Percentiles rank a stretch among this genome's conserved stretches.
Conservation (phyloP, 2,888 invertebrate genomes). For the Xestia sexstrigata region DNA sequence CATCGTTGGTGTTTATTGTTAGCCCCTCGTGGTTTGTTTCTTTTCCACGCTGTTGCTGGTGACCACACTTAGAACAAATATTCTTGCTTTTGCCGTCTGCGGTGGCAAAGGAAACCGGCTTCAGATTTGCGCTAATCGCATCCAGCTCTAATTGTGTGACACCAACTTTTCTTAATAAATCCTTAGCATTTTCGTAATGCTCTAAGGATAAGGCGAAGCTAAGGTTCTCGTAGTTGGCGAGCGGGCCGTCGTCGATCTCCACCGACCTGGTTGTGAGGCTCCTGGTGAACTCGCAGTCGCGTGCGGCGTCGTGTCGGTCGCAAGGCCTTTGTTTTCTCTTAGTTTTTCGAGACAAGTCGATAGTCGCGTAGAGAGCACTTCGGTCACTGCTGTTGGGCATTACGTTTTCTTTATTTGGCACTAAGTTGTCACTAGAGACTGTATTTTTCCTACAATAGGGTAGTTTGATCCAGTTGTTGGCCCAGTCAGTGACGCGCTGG, state of each 20-base stretch:
- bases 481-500: constrained; percentile 92
- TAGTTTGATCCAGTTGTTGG: constrained; percentile 91
- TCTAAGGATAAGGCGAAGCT: constrained; percentile 95
- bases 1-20: constrained; percentile 79
- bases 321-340: constrained; percentile 82
- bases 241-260: constrained; percentile 85
- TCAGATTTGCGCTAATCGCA: constrained; percentile 80
- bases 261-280: constrained; percentile 65
- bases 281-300: constrained; percentile 28
- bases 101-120: constrained; percentile 73
- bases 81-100: constrained; percentile 73
- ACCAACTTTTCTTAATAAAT: constrained; percentile 91
- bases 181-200: constrained; percentile 95
- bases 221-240: constrained; percentile 93
- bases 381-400: constrained; percentile 76
- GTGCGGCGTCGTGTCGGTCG: constrained; percentile 61
- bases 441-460: constrained; percentile 89
- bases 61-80: constrained; percentile 92
- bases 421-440: constrained; percentile 73
- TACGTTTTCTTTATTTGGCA: constrained; percentile 90
- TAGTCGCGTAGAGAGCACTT: constrained; percentile 92
- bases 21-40: constrained; percentile 50
- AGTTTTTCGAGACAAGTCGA: constrained; percentile 92
- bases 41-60: constrained; percentile 75
- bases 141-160: constrained; percentile 89